Conservation (phyloP, 1,140 invertebrate genomes). For the Orussus abietinus region DNA sequence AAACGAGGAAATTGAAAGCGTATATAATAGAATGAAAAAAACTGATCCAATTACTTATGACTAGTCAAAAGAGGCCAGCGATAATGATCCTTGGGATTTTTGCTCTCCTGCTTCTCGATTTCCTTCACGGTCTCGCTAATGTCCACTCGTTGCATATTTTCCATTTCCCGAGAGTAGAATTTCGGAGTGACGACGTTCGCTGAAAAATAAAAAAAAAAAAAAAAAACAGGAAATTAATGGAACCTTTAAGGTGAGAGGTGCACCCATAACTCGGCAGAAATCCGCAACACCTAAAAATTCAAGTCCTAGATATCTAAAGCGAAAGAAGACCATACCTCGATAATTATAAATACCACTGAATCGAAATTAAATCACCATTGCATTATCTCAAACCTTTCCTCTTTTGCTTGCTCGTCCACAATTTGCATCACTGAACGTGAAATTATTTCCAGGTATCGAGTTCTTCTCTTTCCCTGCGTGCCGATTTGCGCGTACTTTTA, state of each 20-base stretch:
- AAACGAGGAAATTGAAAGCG: neutral
- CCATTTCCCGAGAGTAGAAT: constrained; percentile 34
- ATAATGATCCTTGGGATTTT: constrained; percentile 24
- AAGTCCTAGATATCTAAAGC: neutral
- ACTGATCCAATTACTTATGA: constrained; percentile 29
- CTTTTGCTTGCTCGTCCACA: too few relatives aligned
- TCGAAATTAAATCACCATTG: too few relatives aligned
- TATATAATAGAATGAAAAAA: neutral
- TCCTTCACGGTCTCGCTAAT: constrained; percentile 19
- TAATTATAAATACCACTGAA: too few relatives aligned
- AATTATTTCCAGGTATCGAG: too few relatives aligned
- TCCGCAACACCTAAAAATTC: neutral
- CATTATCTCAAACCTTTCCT: too few relatives aligned
- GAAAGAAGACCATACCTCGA: neutral
- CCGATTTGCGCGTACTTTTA: too few relatives aligned
- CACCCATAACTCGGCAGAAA: neutral
- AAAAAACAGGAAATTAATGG: neutral
- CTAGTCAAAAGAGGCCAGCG: constrained; percentile 34
- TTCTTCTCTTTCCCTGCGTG: too few relatives aligned
- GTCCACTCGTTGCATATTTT: constrained; percentile 17
- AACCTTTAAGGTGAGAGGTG: constrained; percentile 6
- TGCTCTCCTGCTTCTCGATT: constrained; percentile 21
- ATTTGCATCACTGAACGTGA: too few relatives aligned
- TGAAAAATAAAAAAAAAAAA: constrained; percentile 21
- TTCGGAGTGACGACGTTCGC: constrained; percentile 38